A percentile compares a stretch with the other conserved stretches of the same genome.
phyloP scores from a whole-genome alignment of 2,888 invertebrate species.

The Napeogenes sylphis region DNA sequence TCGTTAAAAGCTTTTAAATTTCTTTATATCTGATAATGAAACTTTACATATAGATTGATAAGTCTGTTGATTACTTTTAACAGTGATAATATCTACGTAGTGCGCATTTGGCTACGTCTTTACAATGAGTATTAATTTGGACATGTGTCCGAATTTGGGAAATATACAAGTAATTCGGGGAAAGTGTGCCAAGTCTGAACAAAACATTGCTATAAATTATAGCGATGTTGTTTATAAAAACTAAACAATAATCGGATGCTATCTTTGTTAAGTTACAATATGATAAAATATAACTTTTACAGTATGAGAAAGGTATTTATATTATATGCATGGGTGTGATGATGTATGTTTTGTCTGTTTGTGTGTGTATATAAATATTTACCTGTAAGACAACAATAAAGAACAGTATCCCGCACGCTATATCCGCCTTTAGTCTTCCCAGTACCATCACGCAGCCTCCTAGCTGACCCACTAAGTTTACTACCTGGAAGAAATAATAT shows the following conservation, averaged over 20 bases:
- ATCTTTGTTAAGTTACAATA: too few relatives aligned
- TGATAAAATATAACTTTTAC: too few relatives aligned
- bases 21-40: too few relatives aligned
- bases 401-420: slow-evolving; percentile 94
- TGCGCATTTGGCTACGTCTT: slow-evolving; percentile 30
- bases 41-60: background rate
- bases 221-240: slow-evolving; percentile 2
- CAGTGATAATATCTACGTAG: slow-evolving; percentile 4
- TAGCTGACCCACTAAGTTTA: slow-evolving; percentile 97
- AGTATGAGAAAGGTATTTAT: too few relatives aligned
- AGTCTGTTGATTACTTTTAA: background rate
- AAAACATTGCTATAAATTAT: slow-evolving; percentile 8
- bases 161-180: slow-evolving; percentile 17
- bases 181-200: slow-evolving; percentile 25
- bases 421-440: slow-evolving; percentile 91
- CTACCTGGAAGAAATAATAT: slow-evolving; percentile 53
- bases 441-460: slow-evolving; percentile 98
- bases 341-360: too few relatives aligned
- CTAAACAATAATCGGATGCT: background rate
- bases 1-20: too few relatives aligned
- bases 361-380: slow-evolving; percentile 15
- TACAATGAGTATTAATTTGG: slow-evolving; percentile 11
- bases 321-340: too few relatives aligned
- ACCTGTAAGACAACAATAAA: slow-evolving; percentile 98
- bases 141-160: slow-evolving; percentile 18